Percentiles rank a stretch among this genome's conserved stretches.
Evolutionary conservation across 2,113 vertebrate species (phyloP).

Genomic region (Pteruthius melanotis): DNA sequence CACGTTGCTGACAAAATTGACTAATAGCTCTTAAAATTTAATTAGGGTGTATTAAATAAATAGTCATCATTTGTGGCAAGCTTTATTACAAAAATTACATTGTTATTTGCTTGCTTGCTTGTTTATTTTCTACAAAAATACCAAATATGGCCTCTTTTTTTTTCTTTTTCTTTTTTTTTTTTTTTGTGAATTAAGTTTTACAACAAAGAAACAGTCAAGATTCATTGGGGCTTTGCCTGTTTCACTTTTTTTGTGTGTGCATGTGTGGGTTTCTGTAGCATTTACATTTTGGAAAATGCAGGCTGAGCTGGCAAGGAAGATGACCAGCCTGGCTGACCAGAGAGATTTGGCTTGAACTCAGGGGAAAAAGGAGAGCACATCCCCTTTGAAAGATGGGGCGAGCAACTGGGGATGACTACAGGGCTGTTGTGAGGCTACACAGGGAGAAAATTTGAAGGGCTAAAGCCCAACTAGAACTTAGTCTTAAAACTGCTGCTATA

Average conservation of each 20-base stretch:
- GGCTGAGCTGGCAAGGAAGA: not conserved
- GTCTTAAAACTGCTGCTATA: not conserved
- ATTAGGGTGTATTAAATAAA: conserved; percentile 13
- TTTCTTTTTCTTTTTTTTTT: not conserved
- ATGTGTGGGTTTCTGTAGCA: not conserved
- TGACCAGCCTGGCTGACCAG: not conserved
- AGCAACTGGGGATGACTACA: not conserved
- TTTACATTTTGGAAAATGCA: not conserved
- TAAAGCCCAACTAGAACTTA: not conserved
- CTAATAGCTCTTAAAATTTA: conserved; percentile 30
- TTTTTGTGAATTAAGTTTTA: not conserved
- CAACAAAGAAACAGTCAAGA: not conserved
- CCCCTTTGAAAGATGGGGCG: not conserved
- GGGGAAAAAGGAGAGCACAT: not conserved
- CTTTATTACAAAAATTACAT: not conserved
- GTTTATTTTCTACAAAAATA: not conserved
- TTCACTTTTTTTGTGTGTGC: not conserved
- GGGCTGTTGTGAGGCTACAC: not conserved
- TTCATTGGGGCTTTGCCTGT: not conserved
- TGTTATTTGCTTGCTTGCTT: not conserved
- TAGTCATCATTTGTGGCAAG: not conserved
- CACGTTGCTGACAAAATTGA: conserved; percentile 5
- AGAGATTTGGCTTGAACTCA: not conserved
- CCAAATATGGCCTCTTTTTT: not conserved
- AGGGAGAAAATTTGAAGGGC: not conserved